These are phyloP conservation scores for Drosophila leontia DNA, from an alignment of 1,140 invertebrate species.

Conservation along the genomic window DNA sequence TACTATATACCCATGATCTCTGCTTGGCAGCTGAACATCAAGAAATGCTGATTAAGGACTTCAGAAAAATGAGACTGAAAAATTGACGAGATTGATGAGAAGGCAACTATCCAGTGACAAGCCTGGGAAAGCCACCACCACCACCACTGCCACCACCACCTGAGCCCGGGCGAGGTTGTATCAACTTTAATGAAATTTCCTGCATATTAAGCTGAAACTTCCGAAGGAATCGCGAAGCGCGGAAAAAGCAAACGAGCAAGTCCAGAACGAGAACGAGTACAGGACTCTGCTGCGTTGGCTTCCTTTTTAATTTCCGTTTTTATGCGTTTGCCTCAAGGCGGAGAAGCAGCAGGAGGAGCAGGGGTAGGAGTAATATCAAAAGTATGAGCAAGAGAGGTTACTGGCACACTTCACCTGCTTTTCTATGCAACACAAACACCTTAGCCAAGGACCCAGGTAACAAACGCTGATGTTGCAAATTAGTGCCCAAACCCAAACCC, in stretches of 20 bases:
- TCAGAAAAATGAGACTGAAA: slow-evolving; percentile 17
- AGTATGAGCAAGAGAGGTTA: background rate
- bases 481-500: slow-evolving; percentile 30
- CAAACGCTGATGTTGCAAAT: slow-evolving; percentile 70
- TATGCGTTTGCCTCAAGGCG: slow-evolving; percentile 53
- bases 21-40: background rate
- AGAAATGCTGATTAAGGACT: slow-evolving; percentile 20
- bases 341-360: background rate
- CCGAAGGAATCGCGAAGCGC: slow-evolving; percentile 34
- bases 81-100: slow-evolving; percentile 47
- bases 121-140: background rate
- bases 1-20: too few relatives aligned
- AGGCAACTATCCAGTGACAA: slow-evolving; percentile 39
- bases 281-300: slow-evolving; percentile 63
- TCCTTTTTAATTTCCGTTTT: slow-evolving; percentile 81
- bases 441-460: background rate
- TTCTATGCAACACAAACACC: slow-evolving; percentile 22
- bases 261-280: slow-evolving; percentile 7
- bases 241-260: slow-evolving; percentile 28
- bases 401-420: slow-evolving; percentile 2
- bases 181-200: slow-evolving; percentile 77
- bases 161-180: slow-evolving; percentile 24
- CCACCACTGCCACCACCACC: too few relatives aligned
- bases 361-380: background rate
- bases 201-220: slow-evolving; percentile 73